Conservation (phyloP, 2,888 invertebrate genomes). For the Campoletis raptor region DNA sequence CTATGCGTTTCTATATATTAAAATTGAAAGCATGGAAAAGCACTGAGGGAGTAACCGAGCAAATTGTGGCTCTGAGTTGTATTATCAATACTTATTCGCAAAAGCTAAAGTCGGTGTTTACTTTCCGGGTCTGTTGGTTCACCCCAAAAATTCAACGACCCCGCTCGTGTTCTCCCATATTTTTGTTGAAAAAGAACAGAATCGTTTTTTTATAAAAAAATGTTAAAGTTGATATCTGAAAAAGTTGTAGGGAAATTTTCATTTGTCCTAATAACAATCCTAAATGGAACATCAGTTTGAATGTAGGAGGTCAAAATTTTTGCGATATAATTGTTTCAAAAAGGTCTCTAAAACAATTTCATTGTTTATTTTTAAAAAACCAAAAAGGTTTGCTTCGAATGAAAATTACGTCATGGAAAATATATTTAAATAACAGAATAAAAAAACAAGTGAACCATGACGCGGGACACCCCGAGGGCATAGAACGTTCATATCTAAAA, state of each 20-base stretch:
- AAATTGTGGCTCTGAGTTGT: slow-evolving; percentile 29
- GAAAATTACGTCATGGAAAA: neutral
- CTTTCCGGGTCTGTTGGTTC: slow-evolving; percentile 49
- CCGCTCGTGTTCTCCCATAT: slow-evolving; percentile 49
- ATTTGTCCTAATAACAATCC: neutral
- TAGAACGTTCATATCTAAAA: slow-evolving; percentile 57
- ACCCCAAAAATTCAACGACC: slow-evolving; percentile 59
- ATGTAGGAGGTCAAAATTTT: neutral
- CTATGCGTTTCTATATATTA: slow-evolving; percentile 48
- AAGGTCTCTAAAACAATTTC: neutral
- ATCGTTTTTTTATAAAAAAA: neutral
- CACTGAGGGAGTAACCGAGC: slow-evolving; percentile 52
- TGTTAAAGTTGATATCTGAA: neutral
- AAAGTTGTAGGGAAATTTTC: neutral
- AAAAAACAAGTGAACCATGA: slow-evolving; percentile 27
- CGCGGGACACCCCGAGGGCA: neutral
- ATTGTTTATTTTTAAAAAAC: neutral
- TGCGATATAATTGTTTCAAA: neutral
- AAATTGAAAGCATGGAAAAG: neutral
- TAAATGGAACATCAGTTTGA: neutral
- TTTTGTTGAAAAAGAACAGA: slow-evolving; percentile 19
- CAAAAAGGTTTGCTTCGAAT: neutral
- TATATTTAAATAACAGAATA: slow-evolving; percentile 2
- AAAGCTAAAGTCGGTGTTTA: slow-evolving; percentile 45
- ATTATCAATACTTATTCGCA: neutral